Evolutionary conservation across 2,113 vertebrate genomes (phyloP).

Genomic region (Dryoscopus gambensis): DNA sequence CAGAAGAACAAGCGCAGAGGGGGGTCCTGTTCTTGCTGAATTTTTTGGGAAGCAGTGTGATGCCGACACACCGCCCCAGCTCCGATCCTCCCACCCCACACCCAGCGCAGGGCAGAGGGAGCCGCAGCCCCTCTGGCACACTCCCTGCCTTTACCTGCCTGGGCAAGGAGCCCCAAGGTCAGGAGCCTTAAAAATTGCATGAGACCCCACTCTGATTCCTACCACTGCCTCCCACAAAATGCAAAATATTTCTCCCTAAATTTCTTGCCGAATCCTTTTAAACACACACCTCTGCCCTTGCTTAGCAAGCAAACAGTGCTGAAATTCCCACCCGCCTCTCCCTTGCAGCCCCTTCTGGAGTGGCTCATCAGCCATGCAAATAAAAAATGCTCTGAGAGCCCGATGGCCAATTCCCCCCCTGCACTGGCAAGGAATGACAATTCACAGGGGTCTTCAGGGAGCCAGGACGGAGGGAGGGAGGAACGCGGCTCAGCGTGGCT

Average conservation of each 20-base stretch:
- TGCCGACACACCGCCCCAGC: background rate
- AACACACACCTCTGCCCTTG: background rate
- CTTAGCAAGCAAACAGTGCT: background rate
- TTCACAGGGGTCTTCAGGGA: conserved; percentile 55
- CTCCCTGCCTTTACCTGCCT: background rate
- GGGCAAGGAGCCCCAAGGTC: background rate
- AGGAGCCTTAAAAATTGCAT: background rate
- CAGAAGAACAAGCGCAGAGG: background rate
- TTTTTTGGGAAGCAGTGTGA: background rate
- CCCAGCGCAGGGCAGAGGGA: background rate
- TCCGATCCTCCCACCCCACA: background rate
- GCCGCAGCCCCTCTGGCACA: rapidly evolving
- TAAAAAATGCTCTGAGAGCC: conserved; percentile 2
- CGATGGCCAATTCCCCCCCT: background rate
- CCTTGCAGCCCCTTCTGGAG: conserved; percentile 21
- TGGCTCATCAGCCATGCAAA: conserved; percentile 53
- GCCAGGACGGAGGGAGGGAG: background rate
- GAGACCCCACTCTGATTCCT: background rate
- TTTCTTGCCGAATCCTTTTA: background rate
- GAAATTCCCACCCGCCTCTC: conserved; percentile 26
- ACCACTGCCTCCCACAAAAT: background rate
- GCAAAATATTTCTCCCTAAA: background rate
- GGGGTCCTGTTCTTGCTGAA: background rate
- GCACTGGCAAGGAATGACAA: conserved; percentile 28
- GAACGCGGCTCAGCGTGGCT: conserved; percentile 17